Percentiles rank a stretch among this genome's conserved stretches.
phyloP scores from a whole-genome alignment of 2,888 invertebrate genomes.

The Pseudococcus jackbeardsleyi region DNA sequence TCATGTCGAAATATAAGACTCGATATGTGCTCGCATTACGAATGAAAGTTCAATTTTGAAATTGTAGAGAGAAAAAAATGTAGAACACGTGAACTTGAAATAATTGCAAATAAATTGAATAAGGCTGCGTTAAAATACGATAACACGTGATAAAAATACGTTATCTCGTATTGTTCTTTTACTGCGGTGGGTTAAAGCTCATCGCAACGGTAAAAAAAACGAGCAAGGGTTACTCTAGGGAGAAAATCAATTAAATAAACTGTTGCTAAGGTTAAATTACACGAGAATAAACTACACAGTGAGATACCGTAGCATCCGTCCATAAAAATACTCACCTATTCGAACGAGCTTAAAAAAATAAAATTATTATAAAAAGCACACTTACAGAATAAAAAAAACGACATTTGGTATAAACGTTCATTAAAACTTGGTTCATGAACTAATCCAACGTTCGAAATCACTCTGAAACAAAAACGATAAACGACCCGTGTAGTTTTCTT shows the following conservation, averaged over 20 bases:
- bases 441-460: conserved; percentile 26
- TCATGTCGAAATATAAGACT: background rate
- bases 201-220: background rate
- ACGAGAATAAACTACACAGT: background rate
- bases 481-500: background rate
- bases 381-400: conserved; percentile 60
- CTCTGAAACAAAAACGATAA: conserved; percentile 43
- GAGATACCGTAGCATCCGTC: background rate
- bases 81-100: background rate
- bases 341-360: background rate
- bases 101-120: conserved; percentile 7
- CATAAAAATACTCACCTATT: background rate
- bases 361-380: background rate
- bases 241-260: conserved; percentile 28
- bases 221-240: conserved; percentile 7
- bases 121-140: background rate
- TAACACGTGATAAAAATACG: conserved; percentile 22
- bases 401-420: conserved; percentile 57
- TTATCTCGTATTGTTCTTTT: background rate
- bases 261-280: conserved; percentile 31
- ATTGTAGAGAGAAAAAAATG: background rate
- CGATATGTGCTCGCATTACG: background rate
- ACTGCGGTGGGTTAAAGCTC: background rate
- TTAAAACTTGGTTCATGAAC: conserved; percentile 57
- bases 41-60: background rate